Base-by-base conservation (phyloP, 2,797 vertebrate genomes). In the Microctenopoma stevenorrisi region DNA sequence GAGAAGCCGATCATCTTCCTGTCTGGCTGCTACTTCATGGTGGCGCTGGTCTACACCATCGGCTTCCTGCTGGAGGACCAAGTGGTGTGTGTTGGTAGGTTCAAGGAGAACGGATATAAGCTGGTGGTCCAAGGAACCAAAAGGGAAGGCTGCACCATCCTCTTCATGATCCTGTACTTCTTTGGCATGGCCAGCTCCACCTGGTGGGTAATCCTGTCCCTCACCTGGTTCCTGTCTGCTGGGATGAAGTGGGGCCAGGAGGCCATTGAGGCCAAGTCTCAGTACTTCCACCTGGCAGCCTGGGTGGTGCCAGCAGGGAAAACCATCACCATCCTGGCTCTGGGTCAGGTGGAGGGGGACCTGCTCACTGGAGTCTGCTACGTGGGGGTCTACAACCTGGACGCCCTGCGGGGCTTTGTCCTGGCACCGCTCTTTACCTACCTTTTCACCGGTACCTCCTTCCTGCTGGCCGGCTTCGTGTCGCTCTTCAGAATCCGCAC, bases 161-260 rank as follows among this genome's bases (percentile, higher is more conserved):
- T 98, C 64, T 98, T 98, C 90, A 95, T 96, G 94, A 92, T 97
- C 44, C 94, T 97, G 28, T 97, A 98, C 86, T 98, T 97, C 78
- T 98, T 97, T 0, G 91, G 96, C 74, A 96, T 96, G 97, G 96
- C 97, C 70, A 95, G 96, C 85, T 96, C 96, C 73, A 94, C 96
- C 80, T 98, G 97, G 97, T 97, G 97, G 97, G 95, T 98, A 57
- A 92, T 98, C 68, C 90, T 98, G 54, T 95, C 96, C 1, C 95
- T 98, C 64, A 95, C 95, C 22, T 98, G 97, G 97, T 98, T 98
- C 86, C 93, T 98, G 76, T 96, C 97, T 0, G 96, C 97, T 0
- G 96, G 96, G 55, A 96, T 96, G 96, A 97, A 97, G 76, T 98
- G 97, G 97, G 95, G 97, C 48, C 95, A 96, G 0, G 97, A 98